Evolutionary conservation across 2,113 vertebrate genomes (phyloP).

Genomic region (Nothobranchius kuhntae): DNA sequence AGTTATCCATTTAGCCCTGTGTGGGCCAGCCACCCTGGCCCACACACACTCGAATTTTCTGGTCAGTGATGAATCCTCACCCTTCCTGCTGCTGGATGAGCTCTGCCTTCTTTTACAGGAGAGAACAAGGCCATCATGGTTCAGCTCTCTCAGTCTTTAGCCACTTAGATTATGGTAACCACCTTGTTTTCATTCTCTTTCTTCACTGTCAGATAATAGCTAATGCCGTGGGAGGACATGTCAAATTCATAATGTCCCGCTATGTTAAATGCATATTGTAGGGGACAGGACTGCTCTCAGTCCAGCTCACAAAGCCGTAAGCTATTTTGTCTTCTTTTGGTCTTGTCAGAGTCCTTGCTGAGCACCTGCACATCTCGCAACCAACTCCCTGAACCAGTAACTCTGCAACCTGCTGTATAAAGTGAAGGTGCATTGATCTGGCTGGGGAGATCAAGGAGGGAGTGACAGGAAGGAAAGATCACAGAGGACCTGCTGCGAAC

Average conservation of each 20-base stretch:
- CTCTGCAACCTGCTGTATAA: conserved; percentile 43
- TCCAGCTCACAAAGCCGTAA: background rate
- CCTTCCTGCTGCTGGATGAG: conserved; percentile 44
- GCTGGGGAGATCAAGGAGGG: conserved; percentile 42
- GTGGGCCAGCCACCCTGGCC: conserved; percentile 64
- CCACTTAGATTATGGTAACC: conserved; percentile 41
- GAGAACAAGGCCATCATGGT: conserved; percentile 51
- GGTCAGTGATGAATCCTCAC: conserved; percentile 65
- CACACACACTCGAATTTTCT: conserved; percentile 67
- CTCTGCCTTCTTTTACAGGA: conserved; percentile 43
- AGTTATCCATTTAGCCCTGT: conserved; percentile 73
- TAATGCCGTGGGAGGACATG: conserved; percentile 47
- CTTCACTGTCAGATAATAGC: conserved; percentile 38
- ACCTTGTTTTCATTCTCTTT: conserved; percentile 46
- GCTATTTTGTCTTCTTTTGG: conserved; percentile 22
- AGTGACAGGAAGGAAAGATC: conserved; percentile 58
- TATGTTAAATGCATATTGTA: conserved; percentile 22
- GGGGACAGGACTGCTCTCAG: conserved; percentile 21
- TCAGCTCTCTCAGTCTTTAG: conserved; percentile 57
- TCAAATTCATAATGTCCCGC: conserved; percentile 43
- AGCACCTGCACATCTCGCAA: conserved; percentile 3
- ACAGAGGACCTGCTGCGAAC: conserved; percentile 53
- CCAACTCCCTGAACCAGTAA: conserved; percentile 20
- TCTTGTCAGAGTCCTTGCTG: conserved; percentile 16
- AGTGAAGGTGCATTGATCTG: conserved; percentile 49